Evolutionary conservation across 2,888 invertebrate genomes (phyloP).

Genomic region (Cerceris ruficornis): DNA sequence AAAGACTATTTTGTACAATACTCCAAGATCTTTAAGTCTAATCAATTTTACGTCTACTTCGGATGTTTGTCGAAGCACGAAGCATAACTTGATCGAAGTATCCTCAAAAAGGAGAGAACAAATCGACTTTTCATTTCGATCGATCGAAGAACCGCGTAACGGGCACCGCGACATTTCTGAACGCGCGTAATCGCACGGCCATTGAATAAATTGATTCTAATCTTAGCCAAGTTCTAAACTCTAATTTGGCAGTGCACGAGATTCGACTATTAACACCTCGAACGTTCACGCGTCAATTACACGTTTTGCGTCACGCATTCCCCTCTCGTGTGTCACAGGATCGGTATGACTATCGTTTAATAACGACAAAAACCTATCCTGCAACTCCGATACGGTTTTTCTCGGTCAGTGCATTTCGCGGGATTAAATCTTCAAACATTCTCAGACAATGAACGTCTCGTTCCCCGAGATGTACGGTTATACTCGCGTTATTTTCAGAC

Average conservation of each 20-base stretch:
- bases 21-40: no score
- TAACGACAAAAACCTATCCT: background rate
- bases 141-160: background rate
- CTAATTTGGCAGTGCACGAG: slow-evolving; percentile 32
- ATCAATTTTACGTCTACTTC: no score
- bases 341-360: slow-evolving; percentile 25
- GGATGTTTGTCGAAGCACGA: no score
- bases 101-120: no score
- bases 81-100: no score
- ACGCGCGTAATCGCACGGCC: slow-evolving; percentile 8
- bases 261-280: slow-evolving; percentile 38
- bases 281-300: slow-evolving; percentile 16
- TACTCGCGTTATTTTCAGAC: background rate
- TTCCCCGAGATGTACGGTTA: background rate
- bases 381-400: background rate
- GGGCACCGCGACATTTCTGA: background rate
- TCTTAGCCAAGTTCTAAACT: slow-evolving; percentile 37
- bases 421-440: no score
- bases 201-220: slow-evolving; percentile 40
- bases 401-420: no score
- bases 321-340: slow-evolving; percentile 17
- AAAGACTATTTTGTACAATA: no score
- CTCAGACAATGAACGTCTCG: background rate
- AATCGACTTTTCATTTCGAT: no score
- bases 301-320: background rate